Conservation (phyloP, 2,888 invertebrate genomes). For the Apodemia mormo region DNA sequence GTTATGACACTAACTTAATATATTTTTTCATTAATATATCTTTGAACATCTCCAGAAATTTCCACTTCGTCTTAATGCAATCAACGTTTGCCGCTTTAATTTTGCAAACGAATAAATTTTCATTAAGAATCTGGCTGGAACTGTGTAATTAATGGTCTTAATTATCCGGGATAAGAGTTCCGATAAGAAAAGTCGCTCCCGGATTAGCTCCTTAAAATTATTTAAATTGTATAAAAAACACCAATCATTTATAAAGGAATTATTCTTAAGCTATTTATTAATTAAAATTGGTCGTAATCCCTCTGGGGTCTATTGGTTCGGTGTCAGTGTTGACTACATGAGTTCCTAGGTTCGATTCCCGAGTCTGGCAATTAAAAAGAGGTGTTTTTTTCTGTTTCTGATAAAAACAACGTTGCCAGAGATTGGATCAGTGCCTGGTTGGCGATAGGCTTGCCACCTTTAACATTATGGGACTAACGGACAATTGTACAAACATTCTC, state of each 20-base stretch:
- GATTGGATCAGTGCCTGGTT: too few species aligned
- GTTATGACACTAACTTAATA: not conserved
- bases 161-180: conserved; percentile 48
- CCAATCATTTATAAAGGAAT: not conserved
- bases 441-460: too few species aligned
- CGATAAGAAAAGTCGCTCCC: conserved; percentile 22
- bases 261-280: not conserved
- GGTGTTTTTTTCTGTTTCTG: too few species aligned
- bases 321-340: too few species aligned
- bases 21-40: not conserved
- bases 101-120: conserved; percentile 68
- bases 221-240: conserved; percentile 8
- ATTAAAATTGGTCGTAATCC: too few species aligned
- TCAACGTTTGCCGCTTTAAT: conserved; percentile 53
- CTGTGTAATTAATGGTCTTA: conserved; percentile 65
- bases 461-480: too few species aligned
- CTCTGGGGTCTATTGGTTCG: too few species aligned
- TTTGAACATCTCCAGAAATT: not conserved
- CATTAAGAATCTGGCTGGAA: conserved; percentile 64
- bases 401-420: too few species aligned
- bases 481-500: too few species aligned
- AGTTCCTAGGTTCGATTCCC: too few species aligned
- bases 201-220: conserved; percentile 17
- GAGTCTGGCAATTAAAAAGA: too few species aligned
- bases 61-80: conserved; percentile 17